A percentile compares a stretch with the other conserved stretches of the same genome.
Conservation (phyloP, 2,113 vertebrate genomes). For the Sinocyclocheilus anshuiensis region DNA sequence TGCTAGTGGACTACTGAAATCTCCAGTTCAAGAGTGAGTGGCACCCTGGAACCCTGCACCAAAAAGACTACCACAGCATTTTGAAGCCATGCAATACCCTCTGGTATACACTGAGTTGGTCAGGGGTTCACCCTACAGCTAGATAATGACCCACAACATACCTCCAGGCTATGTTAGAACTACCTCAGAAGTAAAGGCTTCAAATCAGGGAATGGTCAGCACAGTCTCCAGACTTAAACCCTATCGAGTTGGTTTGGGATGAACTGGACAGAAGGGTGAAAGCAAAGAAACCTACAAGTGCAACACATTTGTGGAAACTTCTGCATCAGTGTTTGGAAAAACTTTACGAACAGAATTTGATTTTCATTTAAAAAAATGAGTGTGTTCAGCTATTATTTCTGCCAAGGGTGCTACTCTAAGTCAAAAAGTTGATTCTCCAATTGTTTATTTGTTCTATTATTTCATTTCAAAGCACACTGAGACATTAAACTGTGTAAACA, state of each 20-base stretch:
- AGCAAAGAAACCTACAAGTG: conserved; percentile 17
- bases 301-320: conserved; percentile 23
- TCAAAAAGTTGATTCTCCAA: not conserved
- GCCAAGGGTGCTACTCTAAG: not conserved
- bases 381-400: not conserved
- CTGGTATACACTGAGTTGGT: not conserved
- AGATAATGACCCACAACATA: conserved; percentile 1
- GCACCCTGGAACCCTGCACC: conserved; percentile 18
- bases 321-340: not conserved
- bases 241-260: conserved; percentile 15
- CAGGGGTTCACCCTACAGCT: not conserved
- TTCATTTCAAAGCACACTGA: not conserved
- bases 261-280: conserved; percentile 24
- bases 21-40: conserved; percentile 8
- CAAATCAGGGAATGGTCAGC: not conserved
- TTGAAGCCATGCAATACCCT: not conserved
- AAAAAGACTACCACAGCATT: conserved; percentile 13
- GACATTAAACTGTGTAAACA: not conserved
- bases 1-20: not conserved
- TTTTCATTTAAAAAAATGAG: not conserved
- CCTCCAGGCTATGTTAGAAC: conserved; percentile 16
- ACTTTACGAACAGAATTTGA: not conserved
- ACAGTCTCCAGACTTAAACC: not conserved
- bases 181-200: conserved; percentile 7
- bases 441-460: not conserved